Conservation (phyloP, 2,113 vertebrate species). For the Sinocyclocheilus anshuiensis region DNA sequence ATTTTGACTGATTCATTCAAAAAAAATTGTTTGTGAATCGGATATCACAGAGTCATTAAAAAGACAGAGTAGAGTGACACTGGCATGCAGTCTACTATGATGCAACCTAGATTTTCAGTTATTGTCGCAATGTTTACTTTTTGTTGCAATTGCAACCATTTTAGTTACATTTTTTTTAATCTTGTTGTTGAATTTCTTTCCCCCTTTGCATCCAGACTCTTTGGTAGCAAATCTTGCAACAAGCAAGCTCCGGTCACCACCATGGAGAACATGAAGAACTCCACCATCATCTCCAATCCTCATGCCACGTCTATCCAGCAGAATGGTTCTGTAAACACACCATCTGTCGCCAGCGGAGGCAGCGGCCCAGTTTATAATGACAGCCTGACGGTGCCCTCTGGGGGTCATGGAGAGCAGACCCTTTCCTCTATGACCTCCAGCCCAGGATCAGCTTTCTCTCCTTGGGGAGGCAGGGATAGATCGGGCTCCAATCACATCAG, state of each 20-base stretch:
- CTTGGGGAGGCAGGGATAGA: constrained; percentile 34
- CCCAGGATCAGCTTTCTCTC: constrained; percentile 81
- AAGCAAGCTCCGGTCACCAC: constrained; percentile 82
- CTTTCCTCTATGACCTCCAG: constrained; percentile 82
- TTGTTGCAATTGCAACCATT: background rate
- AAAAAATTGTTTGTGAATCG: background rate
- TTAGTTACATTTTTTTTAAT: background rate
- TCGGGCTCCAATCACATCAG: constrained; percentile 83
- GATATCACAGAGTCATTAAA: background rate
- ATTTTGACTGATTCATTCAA: background rate
- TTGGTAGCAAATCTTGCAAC: constrained; percentile 81
- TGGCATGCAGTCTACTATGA: background rate
- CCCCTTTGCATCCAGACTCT: constrained; percentile 75
- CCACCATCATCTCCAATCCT: constrained; percentile 84
- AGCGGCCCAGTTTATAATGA: constrained; percentile 77
- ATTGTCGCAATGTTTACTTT: background rate
- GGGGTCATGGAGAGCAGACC: constrained; percentile 69
- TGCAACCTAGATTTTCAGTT: background rate
- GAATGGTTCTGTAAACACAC: constrained; percentile 74
- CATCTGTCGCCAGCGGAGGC: constrained; percentile 76
- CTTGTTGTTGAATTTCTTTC: background rate
- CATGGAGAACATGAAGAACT: constrained; percentile 84
- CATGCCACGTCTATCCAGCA: constrained; percentile 81
- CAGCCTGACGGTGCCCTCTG: constrained; percentile 54
- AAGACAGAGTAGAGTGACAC: background rate